Base-by-base conservation (phyloP, 2,797 vertebrate genomes). In the Tauraco hartlaubi region DNA sequence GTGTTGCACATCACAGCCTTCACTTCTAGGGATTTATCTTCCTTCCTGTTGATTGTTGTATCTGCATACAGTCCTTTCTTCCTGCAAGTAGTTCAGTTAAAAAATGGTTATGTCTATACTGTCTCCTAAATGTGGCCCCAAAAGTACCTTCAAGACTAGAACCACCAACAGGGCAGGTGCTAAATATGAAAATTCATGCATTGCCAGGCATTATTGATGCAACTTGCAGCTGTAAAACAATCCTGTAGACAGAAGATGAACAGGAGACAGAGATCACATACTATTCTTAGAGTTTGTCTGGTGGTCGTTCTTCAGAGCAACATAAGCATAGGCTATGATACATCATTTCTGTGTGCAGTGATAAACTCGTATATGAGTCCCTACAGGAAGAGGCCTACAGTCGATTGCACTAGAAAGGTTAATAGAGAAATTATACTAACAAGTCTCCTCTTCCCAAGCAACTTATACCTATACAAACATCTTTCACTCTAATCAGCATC, bases 361-460 rank as follows among this genome's bases (percentile, higher is more conserved):
- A 73, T 39, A 77, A 85, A 76, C 91, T 46, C 12, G 33, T 44
- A n/a, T 31, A 21, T 1, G 18, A 46, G 31, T 95, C 48, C 75
- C 84, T 58, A 10, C 29, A 94, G 88, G 56, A 79, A 46, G 41
- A 91, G 31, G 64, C 41, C 85, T 63, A 56, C 21, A 59, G 55
- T 0, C 87, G 67, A 94, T 94, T 96, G 73, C 78, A 85, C 85
- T 80, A 94, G 82, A 88, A 94, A 96, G 75, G 18, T 85, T 91
- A 90, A 85, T 71, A 81, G 1, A 86, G 74, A 85, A 92, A 96
- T 87, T 84, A 89, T n/a, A 74, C 41, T 77, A 94, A 86, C 67
- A 88, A 86, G 55, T 71, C 14, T 66, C 14, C 22, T 88, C 51
- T 90, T 93, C 35, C 69, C 37, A 79, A 69, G 64, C 41, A 93